Evolutionary conservation across 2,888 invertebrate genomes (phyloP).

Genomic region (Acleris literana): DNA sequence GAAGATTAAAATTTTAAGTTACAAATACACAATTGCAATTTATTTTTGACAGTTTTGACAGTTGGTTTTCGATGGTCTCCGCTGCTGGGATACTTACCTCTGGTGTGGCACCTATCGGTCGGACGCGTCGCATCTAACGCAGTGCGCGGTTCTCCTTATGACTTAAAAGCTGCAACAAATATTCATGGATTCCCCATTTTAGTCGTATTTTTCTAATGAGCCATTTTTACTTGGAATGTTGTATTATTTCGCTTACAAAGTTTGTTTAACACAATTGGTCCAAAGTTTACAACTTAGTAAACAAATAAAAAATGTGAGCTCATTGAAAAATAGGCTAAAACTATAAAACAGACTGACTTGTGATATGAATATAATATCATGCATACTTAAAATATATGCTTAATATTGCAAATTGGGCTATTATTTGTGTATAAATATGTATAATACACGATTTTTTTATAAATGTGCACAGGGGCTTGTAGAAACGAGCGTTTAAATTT

Average conservation of each 20-base stretch:
- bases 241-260: too few relatives aligned
- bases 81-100: constrained; percentile 68
- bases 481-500: too few relatives aligned
- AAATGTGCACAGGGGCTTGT: too few relatives aligned
- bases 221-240: constrained; percentile 6
- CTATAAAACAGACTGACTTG: constrained; percentile 23
- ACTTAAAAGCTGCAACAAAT: constrained; percentile 82
- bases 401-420: too few relatives aligned
- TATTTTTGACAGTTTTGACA: not conserved
- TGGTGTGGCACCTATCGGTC: constrained; percentile 60
- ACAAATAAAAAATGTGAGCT: constrained; percentile 1
- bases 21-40: not conserved
- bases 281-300: too few relatives aligned
- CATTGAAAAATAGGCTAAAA: constrained; percentile 30
- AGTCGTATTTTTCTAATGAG: constrained; percentile 61
- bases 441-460: too few relatives aligned
- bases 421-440: too few relatives aligned
- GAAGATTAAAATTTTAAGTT: too few relatives aligned
- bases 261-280: too few relatives aligned
- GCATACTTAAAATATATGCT: not conserved
- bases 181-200: constrained; percentile 79
- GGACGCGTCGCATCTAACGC: constrained; percentile 60
- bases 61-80: constrained; percentile 33
- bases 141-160: constrained; percentile 69
- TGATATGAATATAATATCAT: not conserved